Percentiles rank a stretch among this genome's conserved stretches.
Conservation (phyloP, 2,888 invertebrate genomes). For the Cancer borealis region DNA sequence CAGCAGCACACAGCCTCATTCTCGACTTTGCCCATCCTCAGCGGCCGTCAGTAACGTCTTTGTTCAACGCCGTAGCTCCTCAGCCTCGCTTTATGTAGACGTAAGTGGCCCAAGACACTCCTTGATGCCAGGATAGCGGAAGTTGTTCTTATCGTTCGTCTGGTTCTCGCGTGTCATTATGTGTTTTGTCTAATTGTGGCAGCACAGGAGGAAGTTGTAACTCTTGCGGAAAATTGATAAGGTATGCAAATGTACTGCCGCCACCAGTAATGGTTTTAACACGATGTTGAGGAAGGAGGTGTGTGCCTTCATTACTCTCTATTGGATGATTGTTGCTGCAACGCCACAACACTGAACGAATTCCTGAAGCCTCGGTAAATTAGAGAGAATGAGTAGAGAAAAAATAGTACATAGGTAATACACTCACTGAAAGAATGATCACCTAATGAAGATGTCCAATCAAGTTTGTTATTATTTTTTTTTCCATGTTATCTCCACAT, state of each 20-base stretch:
- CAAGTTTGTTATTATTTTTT: not conserved
- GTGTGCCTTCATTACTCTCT: slow-evolving; percentile 1
- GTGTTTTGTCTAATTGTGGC: slow-evolving; percentile 11
- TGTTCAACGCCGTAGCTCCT: not conserved
- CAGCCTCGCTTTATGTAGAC: not conserved
- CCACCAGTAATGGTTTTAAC: not conserved
- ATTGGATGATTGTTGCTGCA: not conserved
- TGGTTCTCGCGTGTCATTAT: slow-evolving; percentile 29
- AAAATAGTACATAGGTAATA: not conserved
- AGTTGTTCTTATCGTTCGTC: not conserved
- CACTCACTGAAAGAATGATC: slow-evolving; percentile 2
- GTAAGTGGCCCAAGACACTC: not conserved
- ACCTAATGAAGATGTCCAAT: not conserved
- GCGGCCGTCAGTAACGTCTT: not conserved
- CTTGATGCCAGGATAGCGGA: not conserved
- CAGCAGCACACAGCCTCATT: not conserved
- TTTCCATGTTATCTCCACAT: not conserved
- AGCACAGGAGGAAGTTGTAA: not conserved
- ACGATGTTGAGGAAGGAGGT: slow-evolving; percentile 14
- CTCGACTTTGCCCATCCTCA: not conserved
- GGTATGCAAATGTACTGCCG: not conserved
- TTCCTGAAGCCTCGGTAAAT: not conserved
- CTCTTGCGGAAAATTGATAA: not conserved
- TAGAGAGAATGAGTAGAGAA: not conserved
- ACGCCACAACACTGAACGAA: not conserved